Percentiles rank a stretch among this genome's conserved stretches.
Evolutionary conservation across 2,113 vertebrate species (phyloP).

Genomic region (Cheilinus undulatus): DNA sequence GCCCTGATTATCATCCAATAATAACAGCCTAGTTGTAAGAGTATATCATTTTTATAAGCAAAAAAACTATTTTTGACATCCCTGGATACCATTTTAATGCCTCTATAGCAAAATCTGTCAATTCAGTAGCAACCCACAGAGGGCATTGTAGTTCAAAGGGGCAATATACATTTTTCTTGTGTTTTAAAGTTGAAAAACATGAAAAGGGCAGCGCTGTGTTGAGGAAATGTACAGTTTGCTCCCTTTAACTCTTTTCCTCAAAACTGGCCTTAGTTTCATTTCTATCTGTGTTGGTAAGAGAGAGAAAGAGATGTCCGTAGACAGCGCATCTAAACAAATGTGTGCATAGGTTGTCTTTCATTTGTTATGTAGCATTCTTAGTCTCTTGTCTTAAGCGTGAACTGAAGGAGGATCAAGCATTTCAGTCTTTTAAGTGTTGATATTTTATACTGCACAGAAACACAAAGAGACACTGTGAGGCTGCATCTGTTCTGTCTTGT

Average conservation of each 20-base stretch:
- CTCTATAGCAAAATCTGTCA: slow-evolving; percentile 45
- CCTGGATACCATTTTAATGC: slow-evolving; percentile 41
- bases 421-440: slow-evolving; percentile 25
- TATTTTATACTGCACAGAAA: slow-evolving; percentile 60
- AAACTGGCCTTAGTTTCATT: slow-evolving; percentile 83
- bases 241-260: slow-evolving; percentile 65
- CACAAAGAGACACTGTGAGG: slow-evolving; percentile 48
- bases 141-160: slow-evolving; percentile 36
- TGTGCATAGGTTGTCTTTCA: background rate
- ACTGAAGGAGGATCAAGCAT: slow-evolving; percentile 28
- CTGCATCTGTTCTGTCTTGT: slow-evolving; percentile 20
- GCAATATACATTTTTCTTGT: slow-evolving; percentile 11
- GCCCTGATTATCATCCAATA: slow-evolving; percentile 23
- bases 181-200: slow-evolving; percentile 4
- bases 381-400: slow-evolving; percentile 33
- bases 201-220: slow-evolving; percentile 47
- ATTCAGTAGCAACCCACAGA: slow-evolving; percentile 56
- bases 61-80: slow-evolving; percentile 50
- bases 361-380: slow-evolving; percentile 32
- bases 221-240: slow-evolving; percentile 53
- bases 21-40: slow-evolving; percentile 12
- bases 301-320: slow-evolving; percentile 1
- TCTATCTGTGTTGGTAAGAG: slow-evolving; percentile 26
- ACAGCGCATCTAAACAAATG: slow-evolving; percentile 8
- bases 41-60: slow-evolving; percentile 46